phyloP scores from a whole-genome alignment of 2,888 invertebrate species.

The Alviniconcha strummeri region DNA sequence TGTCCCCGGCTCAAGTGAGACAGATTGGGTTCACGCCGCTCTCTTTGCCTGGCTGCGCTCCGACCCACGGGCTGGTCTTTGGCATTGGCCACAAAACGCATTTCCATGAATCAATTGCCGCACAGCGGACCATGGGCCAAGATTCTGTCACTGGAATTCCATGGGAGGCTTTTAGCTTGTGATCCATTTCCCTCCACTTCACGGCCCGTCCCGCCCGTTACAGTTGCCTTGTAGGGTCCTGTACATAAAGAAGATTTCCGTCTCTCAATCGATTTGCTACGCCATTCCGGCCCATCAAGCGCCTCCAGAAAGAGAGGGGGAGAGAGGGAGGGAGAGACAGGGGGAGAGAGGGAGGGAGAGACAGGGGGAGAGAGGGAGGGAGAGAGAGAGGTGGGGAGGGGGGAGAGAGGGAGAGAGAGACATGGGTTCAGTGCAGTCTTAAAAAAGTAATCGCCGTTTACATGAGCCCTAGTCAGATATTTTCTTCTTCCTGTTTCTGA shows the following conservation, averaged over 20 bases:
- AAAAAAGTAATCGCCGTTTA: too few relatives aligned
- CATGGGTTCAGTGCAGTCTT: too few relatives aligned
- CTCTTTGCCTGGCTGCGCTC: too few relatives aligned
- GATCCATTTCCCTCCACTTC: background rate
- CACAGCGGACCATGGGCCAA: background rate
- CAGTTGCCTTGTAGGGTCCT: background rate
- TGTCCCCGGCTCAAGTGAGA: background rate
- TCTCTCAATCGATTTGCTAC: background rate
- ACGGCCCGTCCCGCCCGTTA: background rate
- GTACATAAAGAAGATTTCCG: background rate
- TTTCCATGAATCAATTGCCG: slow-evolving; percentile 21
- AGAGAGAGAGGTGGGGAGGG: too few relatives aligned
- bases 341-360: too few relatives aligned
- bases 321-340: background rate
- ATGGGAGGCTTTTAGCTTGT: slow-evolving; percentile 8
- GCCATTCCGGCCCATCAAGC: background rate
- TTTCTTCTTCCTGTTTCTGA: too few relatives aligned
- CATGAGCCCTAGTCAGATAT: too few relatives aligned
- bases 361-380: too few relatives aligned
- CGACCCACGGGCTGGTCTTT: background rate
- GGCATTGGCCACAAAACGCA: slow-evolving; percentile 18
- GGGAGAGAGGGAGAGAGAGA: too few relatives aligned
- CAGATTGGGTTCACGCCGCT: too few relatives aligned
- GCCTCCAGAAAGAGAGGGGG: background rate
- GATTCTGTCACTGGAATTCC: slow-evolving; percentile 18